Conservation (phyloP, 2,113 vertebrate genomes). For the Rattus norvegicus region DNA sequence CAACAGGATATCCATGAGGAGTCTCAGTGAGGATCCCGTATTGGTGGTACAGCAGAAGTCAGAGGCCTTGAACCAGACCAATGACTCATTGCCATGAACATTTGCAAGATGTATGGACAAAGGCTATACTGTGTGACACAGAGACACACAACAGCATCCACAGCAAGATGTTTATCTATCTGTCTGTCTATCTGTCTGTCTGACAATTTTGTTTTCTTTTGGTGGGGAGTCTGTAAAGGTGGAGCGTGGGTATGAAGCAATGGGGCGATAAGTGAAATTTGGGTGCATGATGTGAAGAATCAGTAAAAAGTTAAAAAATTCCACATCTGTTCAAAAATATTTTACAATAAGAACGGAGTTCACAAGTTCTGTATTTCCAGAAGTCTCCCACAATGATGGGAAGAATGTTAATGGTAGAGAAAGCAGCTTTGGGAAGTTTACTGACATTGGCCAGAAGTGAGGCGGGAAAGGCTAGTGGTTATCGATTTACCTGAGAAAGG, state of each 20-base stretch:
- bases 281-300: neutral
- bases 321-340: conserved; percentile 3
- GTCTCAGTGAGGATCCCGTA: neutral
- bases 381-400: neutral
- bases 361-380: neutral
- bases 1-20: neutral
- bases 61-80: neutral
- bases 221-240: neutral
- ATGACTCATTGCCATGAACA: neutral
- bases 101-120: neutral
- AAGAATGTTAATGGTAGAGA: neutral
- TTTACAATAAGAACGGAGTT: neutral
- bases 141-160: neutral
- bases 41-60: neutral
- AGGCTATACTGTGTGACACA: neutral
- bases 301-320: neutral
- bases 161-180: neutral
- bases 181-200: neutral
- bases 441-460: neutral
- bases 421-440: neutral
- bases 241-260: neutral
- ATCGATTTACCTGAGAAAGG: conserved; percentile 30
- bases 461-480: neutral
- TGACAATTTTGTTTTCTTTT: neutral
- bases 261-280: neutral